Evolutionary conservation across 1,140 invertebrate genomes (phyloP).

Genomic region (Acyrthosiphon pisum): DNA sequence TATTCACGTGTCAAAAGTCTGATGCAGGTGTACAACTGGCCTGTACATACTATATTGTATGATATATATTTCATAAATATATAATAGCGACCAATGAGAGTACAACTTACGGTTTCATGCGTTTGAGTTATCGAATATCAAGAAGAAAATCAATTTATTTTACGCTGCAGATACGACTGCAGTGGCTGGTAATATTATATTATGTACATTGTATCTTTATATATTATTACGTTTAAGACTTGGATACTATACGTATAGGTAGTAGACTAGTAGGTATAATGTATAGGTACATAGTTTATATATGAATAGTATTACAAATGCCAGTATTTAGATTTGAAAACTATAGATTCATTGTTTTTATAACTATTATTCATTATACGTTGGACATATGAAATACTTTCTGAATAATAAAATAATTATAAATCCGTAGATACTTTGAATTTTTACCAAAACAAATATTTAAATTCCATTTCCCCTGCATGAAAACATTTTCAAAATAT

Average conservation of each 20-base stretch:
- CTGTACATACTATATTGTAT: not conserved
- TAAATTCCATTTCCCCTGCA: no score
- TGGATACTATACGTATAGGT: no score
- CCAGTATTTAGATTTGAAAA: not conserved
- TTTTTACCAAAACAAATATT: no score
- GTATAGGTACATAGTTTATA: not conserved
- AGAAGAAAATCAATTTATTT: not conserved
- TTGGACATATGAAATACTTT: not conserved
- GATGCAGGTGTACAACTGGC: not conserved
- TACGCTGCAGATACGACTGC: no score
- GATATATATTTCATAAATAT: not conserved
- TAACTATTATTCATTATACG: not conserved
- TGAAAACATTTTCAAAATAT: no score
- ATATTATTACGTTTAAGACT: no score
- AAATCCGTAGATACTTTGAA: no score
- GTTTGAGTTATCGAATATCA: not conserved
- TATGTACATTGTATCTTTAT: not conserved
- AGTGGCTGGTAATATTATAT: no score
- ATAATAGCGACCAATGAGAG: not conserved
- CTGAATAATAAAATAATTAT: not conserved
- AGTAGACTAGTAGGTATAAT: not conserved
- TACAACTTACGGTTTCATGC: no score
- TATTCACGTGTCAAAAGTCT: not conserved
- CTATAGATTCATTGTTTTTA: not conserved
- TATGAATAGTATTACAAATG: not conserved